These are phyloP conservation scores for Scaptomyza cyrtandrae DNA, from an alignment of 2,888 invertebrate species.

Conservation along the genomic window DNA sequence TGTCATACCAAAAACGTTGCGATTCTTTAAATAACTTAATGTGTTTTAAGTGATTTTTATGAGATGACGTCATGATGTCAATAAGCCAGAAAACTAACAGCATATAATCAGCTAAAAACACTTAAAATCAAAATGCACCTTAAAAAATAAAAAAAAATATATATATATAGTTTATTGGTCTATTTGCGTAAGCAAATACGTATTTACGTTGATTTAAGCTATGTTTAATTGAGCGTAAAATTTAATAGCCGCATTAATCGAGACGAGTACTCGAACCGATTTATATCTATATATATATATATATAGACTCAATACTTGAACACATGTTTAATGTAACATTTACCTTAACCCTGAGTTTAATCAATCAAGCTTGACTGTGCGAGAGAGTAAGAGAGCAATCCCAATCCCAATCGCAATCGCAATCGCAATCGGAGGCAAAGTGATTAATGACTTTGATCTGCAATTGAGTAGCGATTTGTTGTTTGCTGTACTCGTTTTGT, in stretches of 20 bases:
- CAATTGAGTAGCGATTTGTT: constrained; percentile 8
- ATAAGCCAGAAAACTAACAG: constrained; percentile 16
- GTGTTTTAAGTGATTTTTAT: constrained; percentile 25
- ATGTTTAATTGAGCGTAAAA: constrained; percentile 70
- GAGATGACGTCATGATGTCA: constrained; percentile 51
- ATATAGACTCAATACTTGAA: neutral
- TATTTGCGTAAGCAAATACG: neutral
- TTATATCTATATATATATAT: neutral
- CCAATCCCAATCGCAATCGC: constrained; percentile 17
- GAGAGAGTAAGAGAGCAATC: neutral
- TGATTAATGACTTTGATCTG: constrained; percentile 50
- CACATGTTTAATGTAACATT: constrained; percentile 65
- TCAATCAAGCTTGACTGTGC: constrained; percentile 75
- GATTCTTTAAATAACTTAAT: constrained; percentile 47
- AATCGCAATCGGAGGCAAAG: constrained; percentile 10
- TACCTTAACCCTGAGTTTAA: constrained; percentile 77
- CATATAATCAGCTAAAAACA: neutral
- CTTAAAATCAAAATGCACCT: too few species aligned
- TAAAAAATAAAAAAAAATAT: neutral
- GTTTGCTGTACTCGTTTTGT: neutral
- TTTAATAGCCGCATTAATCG: constrained; percentile 37
- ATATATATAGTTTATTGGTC: neutral
- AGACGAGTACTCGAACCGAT: constrained; percentile 27
- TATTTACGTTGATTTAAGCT: constrained; percentile 13
- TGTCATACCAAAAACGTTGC: constrained; percentile 55